Evolutionary conservation across 2,888 invertebrate genomes (phyloP), one percentile per base, ranked within the genome.

Genomic region (Ceratothoa steindachneri): DNA sequence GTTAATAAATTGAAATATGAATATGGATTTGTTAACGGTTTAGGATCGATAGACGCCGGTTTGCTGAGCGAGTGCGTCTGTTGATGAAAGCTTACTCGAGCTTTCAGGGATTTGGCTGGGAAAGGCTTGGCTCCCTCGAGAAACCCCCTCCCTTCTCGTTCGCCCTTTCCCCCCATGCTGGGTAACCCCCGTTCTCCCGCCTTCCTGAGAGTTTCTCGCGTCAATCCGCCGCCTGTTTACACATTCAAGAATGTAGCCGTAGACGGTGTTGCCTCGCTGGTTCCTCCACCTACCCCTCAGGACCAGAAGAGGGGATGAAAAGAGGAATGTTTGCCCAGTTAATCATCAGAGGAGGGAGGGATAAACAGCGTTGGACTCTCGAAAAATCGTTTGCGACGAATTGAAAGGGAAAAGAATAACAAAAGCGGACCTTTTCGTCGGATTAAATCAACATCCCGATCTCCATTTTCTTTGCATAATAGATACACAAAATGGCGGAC

Each of bases 391-490:
- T 5, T 9, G 41, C 41, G 41, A 41, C 5, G 41, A 41, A 41
- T 5, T 41, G 41, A 41, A 41, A 41, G 15, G 41, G 41, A 41
- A 41, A 41, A 15, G 41, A 41, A 41, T 41, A 41, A 41, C 41
- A 41, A 41, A 41, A 41, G 41, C 15, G 41, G 15, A 41, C 41
- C 41, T 41, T 41, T 41, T 15, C 41, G 41, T 41, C 5, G 41
- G 41, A 9, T 15, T 41, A 15, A 41, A 41, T 41, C 41, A 41
- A 41, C 41, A 41, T 52, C 22, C 5, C 19, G 24, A 7, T 60
- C 60, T n/a, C 60, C 60, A 60, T 60, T 60, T 60, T 60, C 60
- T 60, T 60, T 60, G 1, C 27, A 60, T 24, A 60, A 60, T 24
- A 7, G 60, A 60, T 60, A 41, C 5, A 41, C 7, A 41, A 41